These are phyloP conservation scores for Colletes latitarsis DNA, from an alignment of 1,140 invertebrate species.

Conservation along the genomic window DNA sequence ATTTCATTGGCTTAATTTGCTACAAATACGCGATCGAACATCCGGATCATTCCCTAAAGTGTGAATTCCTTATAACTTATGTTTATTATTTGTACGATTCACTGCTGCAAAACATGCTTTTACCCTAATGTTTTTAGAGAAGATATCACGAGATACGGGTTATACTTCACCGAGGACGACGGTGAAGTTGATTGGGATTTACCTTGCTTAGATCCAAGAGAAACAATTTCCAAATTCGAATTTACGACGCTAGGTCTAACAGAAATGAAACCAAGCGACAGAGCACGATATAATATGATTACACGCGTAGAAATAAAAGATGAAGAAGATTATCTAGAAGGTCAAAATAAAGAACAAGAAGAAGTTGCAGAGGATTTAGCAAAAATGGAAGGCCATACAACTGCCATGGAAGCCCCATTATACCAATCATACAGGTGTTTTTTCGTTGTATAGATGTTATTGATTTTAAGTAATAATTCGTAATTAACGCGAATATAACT, in stretches of 20 bases:
- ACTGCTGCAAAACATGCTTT: neutral
- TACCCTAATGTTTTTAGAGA: slow-evolving; percentile 74
- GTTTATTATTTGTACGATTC: neutral
- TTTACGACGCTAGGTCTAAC: slow-evolving; percentile 94
- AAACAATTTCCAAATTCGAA: slow-evolving; percentile 95
- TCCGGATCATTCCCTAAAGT: slow-evolving; percentile 83
- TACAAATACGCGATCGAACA: slow-evolving; percentile 85
- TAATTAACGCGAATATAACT: slow-evolving; percentile 1
- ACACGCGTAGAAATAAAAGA: slow-evolving; percentile 55
- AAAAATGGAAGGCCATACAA: slow-evolving; percentile 86
- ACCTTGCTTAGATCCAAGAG: slow-evolving; percentile 92
- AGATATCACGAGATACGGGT: slow-evolving; percentile 86
- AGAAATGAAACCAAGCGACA: slow-evolving; percentile 83
- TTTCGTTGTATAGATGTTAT: slow-evolving; percentile 9
- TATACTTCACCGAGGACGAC: slow-evolving; percentile 97
- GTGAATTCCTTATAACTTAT: slow-evolving; percentile 52
- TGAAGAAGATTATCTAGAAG: slow-evolving; percentile 74
- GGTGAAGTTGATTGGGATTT: slow-evolving; percentile 98
- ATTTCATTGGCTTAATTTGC: slow-evolving; percentile 96
- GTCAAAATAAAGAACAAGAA: slow-evolving; percentile 73
- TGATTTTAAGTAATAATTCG: neutral
- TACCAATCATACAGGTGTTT: slow-evolving; percentile 88
- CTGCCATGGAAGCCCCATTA: slow-evolving; percentile 89
- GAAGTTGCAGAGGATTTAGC: slow-evolving; percentile 81
- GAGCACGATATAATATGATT: slow-evolving; percentile 67